Evolutionary conservation across 2,797 vertebrate species (phyloP).

Genomic region (Pseudomugil gertrudae): DNA sequence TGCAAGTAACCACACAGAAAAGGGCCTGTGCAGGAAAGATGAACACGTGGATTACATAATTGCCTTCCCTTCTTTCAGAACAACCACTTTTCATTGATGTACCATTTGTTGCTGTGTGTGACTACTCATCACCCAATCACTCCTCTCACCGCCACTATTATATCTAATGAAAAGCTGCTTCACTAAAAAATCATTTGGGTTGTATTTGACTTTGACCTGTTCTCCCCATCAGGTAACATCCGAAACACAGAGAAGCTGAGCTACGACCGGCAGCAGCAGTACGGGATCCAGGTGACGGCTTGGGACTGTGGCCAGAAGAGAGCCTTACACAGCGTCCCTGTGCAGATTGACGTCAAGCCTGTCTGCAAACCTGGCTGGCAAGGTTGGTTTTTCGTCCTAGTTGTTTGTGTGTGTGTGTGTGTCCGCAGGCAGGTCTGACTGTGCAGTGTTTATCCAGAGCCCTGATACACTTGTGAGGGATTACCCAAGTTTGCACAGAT

Average conservation of each 20-base stretch:
- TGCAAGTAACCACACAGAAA: too few species aligned
- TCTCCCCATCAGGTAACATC: constrained; percentile 87
- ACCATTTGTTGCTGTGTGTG: neutral
- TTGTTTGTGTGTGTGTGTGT: constrained; percentile 3
- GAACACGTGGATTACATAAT: too few species aligned
- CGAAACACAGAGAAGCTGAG: constrained; percentile 94
- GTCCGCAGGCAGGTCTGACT: neutral
- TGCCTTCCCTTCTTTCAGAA: too few species aligned
- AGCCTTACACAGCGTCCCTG: constrained; percentile 86
- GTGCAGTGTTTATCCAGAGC: constrained; percentile 15
- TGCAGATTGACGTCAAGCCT: constrained; percentile 92
- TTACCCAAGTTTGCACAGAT: constrained; percentile 20
- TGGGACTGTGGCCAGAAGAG: constrained; percentile 95
- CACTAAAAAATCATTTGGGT: neutral
- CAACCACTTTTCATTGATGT: too few species aligned
- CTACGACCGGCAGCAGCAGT: constrained; percentile 90
- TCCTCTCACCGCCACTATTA: neutral
- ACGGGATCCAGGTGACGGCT: constrained; percentile 93
- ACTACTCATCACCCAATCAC: neutral
- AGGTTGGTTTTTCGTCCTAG: constrained; percentile 78
- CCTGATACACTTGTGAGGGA: constrained; percentile 21
- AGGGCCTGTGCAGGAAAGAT: too few species aligned
- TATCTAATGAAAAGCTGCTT: neutral
- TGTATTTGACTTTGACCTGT: constrained; percentile 12
- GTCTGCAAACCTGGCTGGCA: constrained; percentile 98